Base-by-base conservation (phyloP, 2,888 invertebrate species). In the Microplitis manilae region DNA sequence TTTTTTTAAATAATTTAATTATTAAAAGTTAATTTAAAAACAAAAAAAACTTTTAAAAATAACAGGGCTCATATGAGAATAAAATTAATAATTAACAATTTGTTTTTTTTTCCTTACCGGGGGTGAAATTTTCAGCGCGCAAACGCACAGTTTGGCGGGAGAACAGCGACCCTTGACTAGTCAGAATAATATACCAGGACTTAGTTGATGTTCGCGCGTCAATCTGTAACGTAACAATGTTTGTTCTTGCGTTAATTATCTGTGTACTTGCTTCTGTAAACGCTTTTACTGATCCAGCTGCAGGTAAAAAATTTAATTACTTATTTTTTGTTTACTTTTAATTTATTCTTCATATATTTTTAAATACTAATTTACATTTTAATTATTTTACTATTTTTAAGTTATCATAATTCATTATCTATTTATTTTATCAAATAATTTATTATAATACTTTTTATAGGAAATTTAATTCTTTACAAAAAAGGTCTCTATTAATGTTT, bases 141-240 rank as follows among this genome's bases (percentile, higher is more conserved):
- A 78, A 79, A 84, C 84, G 84, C 59, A 67, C 70, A n/a, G 70
- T 70, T 85, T 86, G 88, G 88, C 87, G 87, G 89, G 82, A 79
- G 76, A 70, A 75, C 77, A 70, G 60, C n/a, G 20, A 41, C 8
- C 70, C 68, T 68, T 50, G 78, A 80, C 73, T 77, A 77, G 79
- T 75, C 77, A 76, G 79, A 77, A 76, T 80, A 80, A 79, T 77
- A 79, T 80, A 30, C 30, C 71, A 73, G 82, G 79, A 78, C 65
- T 81, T 87, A 89, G 89, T 89, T 86, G 87, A 87, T 87, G 87
- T 85, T 84, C 84, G 84, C 88, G 88, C 89, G 89, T 86, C 88
- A 86, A 83, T 83, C 83, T 50, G 50, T 50, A 13, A 84, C 84
- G 86, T 85, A 38, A 81, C 38, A 38, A 82, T 82, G 82, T 84